Percentiles rank a stretch among this genome's conserved stretches.
These are phyloP conservation scores for Microctonus brassicae DNA, from an alignment of 2,888 invertebrate genomes.

Conservation along the genomic window DNA sequence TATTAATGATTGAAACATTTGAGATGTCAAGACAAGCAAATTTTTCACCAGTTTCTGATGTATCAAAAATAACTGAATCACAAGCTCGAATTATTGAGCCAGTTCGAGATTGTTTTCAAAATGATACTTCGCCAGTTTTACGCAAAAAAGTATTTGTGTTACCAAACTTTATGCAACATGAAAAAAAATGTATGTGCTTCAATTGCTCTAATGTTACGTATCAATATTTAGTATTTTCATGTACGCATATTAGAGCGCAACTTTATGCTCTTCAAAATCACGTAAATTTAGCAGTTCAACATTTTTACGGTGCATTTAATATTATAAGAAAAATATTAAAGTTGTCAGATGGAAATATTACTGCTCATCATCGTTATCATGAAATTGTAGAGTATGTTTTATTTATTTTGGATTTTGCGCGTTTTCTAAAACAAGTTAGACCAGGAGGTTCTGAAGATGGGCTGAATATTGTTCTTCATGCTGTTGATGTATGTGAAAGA, in stretches of 20 bases:
- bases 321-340: slow-evolving; percentile 44
- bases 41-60: neutral
- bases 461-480: slow-evolving; percentile 47
- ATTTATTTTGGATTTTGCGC: slow-evolving; percentile 57
- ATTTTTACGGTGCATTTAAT: slow-evolving; percentile 59
- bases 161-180: slow-evolving; percentile 58
- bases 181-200: slow-evolving; percentile 56
- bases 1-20: slow-evolving; percentile 58
- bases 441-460: slow-evolving; percentile 37
- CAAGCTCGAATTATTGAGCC: slow-evolving; percentile 28
- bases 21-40: slow-evolving; percentile 46
- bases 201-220: slow-evolving; percentile 58
- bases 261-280: slow-evolving; percentile 55
- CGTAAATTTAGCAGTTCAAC: slow-evolving; percentile 50
- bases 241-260: slow-evolving; percentile 60
- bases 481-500: slow-evolving; percentile 48
- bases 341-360: slow-evolving; percentile 30
- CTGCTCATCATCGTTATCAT: slow-evolving; percentile 45
- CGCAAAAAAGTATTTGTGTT: slow-evolving; percentile 51
- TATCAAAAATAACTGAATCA: neutral
- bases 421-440: slow-evolving; percentile 48
- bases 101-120: slow-evolving; percentile 43
- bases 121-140: slow-evolving; percentile 57
- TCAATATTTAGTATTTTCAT: slow-evolving; percentile 56
- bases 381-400: slow-evolving; percentile 54